phyloP scores from a whole-genome alignment of 1,140 invertebrate genomes.

The Orchesella cincta region DNA sequence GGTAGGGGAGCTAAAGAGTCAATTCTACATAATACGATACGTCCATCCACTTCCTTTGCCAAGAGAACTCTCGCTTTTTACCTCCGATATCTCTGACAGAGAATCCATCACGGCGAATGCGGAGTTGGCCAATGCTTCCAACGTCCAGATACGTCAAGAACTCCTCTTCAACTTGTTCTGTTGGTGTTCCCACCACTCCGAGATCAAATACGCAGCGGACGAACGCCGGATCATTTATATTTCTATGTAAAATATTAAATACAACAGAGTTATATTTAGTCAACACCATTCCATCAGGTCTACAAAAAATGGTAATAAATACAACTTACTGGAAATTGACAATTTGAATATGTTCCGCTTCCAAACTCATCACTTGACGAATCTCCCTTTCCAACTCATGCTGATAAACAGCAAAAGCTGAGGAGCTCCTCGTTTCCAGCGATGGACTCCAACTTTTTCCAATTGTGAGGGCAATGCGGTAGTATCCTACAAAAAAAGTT shows the following conservation, averaged over 20 bases:
- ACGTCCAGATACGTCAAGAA: constrained; percentile 55
- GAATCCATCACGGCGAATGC: constrained; percentile 58
- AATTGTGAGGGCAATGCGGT: constrained; percentile 45
- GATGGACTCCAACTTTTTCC: constrained; percentile 48
- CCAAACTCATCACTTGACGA: constrained; percentile 16
- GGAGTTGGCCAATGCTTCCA: constrained; percentile 57
- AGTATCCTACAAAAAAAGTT: constrained; percentile 38
- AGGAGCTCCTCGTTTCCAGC: constrained; percentile 26
- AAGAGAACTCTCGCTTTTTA: background rate
- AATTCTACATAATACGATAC: no score
- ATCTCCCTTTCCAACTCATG: constrained; percentile 41
- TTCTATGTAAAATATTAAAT: constrained; percentile 35
- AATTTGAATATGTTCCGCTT: constrained; percentile 40
- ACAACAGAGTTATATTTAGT: constrained; percentile 19
- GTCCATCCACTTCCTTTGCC: no score
- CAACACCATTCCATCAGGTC: no score
- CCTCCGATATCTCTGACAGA: constrained; percentile 59
- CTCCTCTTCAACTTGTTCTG: constrained; percentile 38
- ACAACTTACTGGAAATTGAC: constrained; percentile 46
- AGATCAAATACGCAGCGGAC: constrained; percentile 45
- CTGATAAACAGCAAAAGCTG: constrained; percentile 39
- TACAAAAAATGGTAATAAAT: constrained; percentile 12
- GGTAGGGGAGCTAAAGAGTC: background rate
- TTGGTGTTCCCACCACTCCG: constrained; percentile 34
- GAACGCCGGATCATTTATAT: constrained; percentile 41